Base-by-base conservation (phyloP, 2,888 invertebrate species). In the Tethea ocularis region DNA sequence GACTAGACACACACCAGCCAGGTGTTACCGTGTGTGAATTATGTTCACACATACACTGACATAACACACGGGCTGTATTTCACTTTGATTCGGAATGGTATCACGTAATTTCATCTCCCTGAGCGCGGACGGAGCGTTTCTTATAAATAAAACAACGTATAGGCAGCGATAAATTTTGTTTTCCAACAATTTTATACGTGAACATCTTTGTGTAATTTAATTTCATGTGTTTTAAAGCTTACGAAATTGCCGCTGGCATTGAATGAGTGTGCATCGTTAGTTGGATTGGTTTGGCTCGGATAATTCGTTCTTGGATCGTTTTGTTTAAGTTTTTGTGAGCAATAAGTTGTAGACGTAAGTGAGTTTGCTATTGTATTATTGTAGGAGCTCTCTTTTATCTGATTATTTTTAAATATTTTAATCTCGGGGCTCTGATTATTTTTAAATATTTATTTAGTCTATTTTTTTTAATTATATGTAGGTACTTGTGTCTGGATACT, bases 101-200 rank as follows among this genome's bases (percentile, higher is more conserved):
- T 92, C 92, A 92, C 92, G 92, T 92, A 92, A 91, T 92, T 92
- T 89, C 90, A 91, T 91, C 91, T 91, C 91, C 87, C 87, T 68
- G 78, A 82, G 83, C 82, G 77, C 78, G 73, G 77, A 75, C 81
- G 84, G 82, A 85, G 87, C 87, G 46, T 88, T 90, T 91, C 91
- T 91, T 92, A 91, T 92, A 92, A 92, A 92, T 92, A 92, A 92
- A 90, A 85, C 89, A 91, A 86, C 80, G 82, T 91, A 92, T 91
- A 91, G 90, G 86, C 86, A 84, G 86, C 89, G 75, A 92, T 92
- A 91, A 91, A 92, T 92, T 88, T 84, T 82, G 82, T 78, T 84
- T 86, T 82, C 81, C 84, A 77, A 86, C 83, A 86, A 84, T 86
- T 86, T 80, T 54, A 83, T 87, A 88, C 88, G 87, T 83, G 86